Conservation (phyloP, 2,888 invertebrate genomes). For the Zaprionus bogoriensis region DNA sequence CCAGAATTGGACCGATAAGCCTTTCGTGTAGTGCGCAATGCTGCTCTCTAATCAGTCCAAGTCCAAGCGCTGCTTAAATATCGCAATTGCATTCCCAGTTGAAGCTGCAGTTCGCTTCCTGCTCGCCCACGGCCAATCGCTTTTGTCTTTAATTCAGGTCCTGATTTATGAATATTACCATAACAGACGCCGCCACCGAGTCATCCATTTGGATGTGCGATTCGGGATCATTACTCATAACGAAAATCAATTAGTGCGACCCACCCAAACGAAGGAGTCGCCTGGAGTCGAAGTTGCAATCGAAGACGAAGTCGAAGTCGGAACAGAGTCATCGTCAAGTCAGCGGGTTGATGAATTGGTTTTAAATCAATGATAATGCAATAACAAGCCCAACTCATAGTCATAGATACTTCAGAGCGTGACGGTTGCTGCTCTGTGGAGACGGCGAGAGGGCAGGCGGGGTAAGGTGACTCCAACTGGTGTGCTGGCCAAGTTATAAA, state of each 20-base stretch:
- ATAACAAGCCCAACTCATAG: constrained; percentile 55
- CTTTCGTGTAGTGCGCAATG: too few species aligned
- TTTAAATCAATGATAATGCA: constrained; percentile 78
- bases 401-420: constrained; percentile 37
- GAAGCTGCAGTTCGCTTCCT: constrained; percentile 2
- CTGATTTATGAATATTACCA: constrained; percentile 73
- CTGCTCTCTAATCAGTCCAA: constrained; percentile 26
- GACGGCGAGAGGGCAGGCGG: not conserved
- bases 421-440: too few species aligned
- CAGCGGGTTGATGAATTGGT: constrained; percentile 74
- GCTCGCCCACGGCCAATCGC: constrained; percentile 57
- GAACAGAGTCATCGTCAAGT: constrained; percentile 71
- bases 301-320: constrained; percentile 12
- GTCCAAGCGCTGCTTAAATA: constrained; percentile 17
- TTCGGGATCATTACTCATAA: constrained; percentile 71
- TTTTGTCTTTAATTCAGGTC: constrained; percentile 60
- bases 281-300: constrained; percentile 8
- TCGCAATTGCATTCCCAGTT: not conserved
- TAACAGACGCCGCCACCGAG: constrained; percentile 55
- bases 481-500: constrained; percentile 70
- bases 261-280: constrained; percentile 51
- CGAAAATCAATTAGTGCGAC: constrained; percentile 74
- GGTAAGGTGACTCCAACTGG: constrained; percentile 12
- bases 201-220: constrained; percentile 60
- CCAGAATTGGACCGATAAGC: too few species aligned